A percentile compares a stretch with the other conserved stretches of the same genome.
Evolutionary conservation across 2,888 invertebrate species (phyloP).

Genomic region (Melieria crassipennis): DNA sequence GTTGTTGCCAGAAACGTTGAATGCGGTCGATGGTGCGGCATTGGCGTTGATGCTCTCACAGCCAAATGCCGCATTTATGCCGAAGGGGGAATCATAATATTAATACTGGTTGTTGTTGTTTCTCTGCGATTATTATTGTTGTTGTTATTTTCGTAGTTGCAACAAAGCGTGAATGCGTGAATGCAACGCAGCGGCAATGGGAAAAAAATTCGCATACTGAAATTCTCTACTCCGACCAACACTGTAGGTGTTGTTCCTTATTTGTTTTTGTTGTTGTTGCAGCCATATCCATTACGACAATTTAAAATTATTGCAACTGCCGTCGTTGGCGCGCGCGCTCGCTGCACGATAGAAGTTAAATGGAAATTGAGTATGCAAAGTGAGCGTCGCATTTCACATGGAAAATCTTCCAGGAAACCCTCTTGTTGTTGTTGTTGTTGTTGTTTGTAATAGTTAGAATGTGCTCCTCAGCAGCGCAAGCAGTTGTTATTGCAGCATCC

Average conservation of each 20-base stretch:
- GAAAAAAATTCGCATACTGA: too few species aligned
- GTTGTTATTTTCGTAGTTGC: too few species aligned
- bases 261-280: not conserved
- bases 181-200: too few species aligned
- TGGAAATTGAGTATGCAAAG: slow-evolving; percentile 3
- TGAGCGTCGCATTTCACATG: not conserved
- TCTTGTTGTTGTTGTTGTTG: not conserved
- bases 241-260: not conserved
- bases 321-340: not conserved
- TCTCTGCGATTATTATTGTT: too few species aligned
- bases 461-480: not conserved
- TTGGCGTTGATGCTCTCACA: too few species aligned
- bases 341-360: not conserved
- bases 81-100: too few species aligned
- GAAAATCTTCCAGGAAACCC: not conserved
- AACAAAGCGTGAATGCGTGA: too few species aligned
- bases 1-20: too few species aligned
- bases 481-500: not conserved
- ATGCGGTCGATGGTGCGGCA: too few species aligned
- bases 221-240: not conserved
- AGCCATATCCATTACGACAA: not conserved
- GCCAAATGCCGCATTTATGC: too few species aligned
- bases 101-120: too few species aligned
- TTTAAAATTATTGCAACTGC: slow-evolving; percentile 1
- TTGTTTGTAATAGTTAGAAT: not conserved